Evolutionary conservation across 2,888 invertebrate species (phyloP).

Genomic region (Pristionchus mayeri): DNA sequence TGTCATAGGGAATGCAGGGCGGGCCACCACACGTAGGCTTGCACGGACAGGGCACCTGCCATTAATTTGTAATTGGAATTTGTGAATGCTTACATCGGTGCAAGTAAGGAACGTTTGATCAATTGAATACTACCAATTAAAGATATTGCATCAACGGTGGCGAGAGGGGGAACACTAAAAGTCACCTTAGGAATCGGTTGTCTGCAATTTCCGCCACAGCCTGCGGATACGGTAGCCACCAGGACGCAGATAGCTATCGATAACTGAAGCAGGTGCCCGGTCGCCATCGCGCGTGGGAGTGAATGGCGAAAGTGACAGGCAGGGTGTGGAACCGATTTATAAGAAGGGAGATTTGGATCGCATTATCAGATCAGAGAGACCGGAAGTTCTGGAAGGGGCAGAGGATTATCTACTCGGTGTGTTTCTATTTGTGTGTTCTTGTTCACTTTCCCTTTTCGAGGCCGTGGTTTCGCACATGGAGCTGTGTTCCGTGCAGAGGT

Average conservation of each 20-base stretch:
- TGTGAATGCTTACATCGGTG: too few species aligned
- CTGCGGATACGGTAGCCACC: background rate
- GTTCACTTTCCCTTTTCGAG: too few species aligned
- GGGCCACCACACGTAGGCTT: background rate
- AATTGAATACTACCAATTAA: too few species aligned
- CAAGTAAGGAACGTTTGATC: too few species aligned
- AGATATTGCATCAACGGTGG: too few species aligned
- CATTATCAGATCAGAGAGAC: background rate
- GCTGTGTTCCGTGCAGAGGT: too few species aligned
- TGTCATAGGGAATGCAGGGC: conserved; percentile 1
- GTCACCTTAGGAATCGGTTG: conserved; percentile 15
- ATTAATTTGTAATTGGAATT: too few species aligned
- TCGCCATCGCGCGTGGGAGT: too few species aligned
- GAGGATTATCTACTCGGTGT: background rate
- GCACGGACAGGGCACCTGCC: conserved; percentile 22
- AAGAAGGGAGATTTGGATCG: background rate
- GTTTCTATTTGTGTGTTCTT: too few species aligned
- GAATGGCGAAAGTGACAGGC: background rate
- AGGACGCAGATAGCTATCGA: background rate
- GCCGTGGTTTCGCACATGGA: too few species aligned
- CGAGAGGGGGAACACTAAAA: too few species aligned
- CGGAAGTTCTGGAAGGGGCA: background rate
- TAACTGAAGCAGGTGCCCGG: background rate
- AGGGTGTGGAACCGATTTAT: background rate
- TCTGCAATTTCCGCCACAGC: background rate